phyloP scores from a whole-genome alignment of 2,113 vertebrate genomes.

The Manacus vitellinus region DNA sequence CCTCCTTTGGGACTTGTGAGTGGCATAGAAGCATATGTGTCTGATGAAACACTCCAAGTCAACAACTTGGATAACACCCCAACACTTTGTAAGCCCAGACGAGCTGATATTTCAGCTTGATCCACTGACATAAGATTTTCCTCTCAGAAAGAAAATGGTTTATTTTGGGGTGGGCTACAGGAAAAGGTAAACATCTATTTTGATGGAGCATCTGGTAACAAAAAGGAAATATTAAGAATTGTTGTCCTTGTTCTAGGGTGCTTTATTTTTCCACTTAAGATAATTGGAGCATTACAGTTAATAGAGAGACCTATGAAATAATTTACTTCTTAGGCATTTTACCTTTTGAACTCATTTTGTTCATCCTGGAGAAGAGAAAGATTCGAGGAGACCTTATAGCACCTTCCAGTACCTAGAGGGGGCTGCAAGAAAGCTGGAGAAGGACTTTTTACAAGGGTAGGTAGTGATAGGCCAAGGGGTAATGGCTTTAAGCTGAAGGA shows the following conservation, averaged over 20 bases:
- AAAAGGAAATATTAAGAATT: not conserved
- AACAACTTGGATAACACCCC: fast-evolving
- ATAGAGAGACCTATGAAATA: not conserved
- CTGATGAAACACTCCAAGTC: fast-evolving
- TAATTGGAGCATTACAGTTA: not conserved
- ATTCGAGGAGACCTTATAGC: not conserved
- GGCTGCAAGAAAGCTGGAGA: not conserved
- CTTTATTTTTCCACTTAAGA: not conserved
- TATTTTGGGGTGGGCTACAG: not conserved
- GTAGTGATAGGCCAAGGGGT: fast-evolving
- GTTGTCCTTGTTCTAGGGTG: not conserved
- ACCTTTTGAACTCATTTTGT: not conserved
- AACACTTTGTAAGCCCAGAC: not conserved
- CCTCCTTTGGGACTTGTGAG: not conserved
- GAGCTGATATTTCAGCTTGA: not conserved
- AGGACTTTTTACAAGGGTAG: not conserved
- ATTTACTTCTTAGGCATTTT: not conserved
- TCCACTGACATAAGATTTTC: not conserved
- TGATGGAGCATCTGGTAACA: not conserved
- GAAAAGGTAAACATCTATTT: not conserved
- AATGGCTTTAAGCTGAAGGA: not conserved
- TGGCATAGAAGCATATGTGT: not conserved
- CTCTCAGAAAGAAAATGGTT: not conserved
- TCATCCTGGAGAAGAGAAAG: not conserved
- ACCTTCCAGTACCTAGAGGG: not conserved